Percentiles rank a stretch among this genome's conserved stretches.
Conservation (phyloP, 2,797 vertebrate species). For the Podarcis siculus region DNA sequence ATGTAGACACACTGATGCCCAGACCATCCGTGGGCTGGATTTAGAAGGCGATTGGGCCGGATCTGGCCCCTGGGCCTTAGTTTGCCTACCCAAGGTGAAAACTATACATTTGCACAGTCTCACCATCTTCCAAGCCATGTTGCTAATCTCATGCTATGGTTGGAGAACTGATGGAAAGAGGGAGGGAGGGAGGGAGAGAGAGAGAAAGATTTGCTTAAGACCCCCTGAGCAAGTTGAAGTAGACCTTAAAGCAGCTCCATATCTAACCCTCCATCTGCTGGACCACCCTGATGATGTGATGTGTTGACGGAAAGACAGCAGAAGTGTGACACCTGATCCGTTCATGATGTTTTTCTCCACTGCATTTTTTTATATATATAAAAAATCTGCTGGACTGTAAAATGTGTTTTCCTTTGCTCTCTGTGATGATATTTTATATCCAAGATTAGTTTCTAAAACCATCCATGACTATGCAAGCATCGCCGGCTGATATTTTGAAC, state of each 20-base stretch:
- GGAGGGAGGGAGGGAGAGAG: no score
- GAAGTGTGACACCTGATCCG: not conserved
- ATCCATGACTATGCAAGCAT: conserved; percentile 64
- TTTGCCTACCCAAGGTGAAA: no score
- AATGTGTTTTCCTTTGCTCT: conserved; percentile 53
- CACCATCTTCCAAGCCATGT: not conserved
- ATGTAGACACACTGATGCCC: no score
- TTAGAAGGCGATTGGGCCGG: no score
- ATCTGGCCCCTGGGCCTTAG: no score
- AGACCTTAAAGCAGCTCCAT: not conserved
- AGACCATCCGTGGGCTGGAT: no score
- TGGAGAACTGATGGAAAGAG: not conserved
- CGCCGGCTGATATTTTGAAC: conserved; percentile 62
- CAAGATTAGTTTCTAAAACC: conserved; percentile 66
- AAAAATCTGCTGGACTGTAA: conserved; percentile 42
- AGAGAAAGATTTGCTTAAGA: not conserved
- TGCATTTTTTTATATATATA: conserved; percentile 36
- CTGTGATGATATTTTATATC: conserved; percentile 60
- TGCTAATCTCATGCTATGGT: not conserved
- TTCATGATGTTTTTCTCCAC: not conserved
- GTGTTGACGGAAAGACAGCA: not conserved
- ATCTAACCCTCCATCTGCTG: not conserved
- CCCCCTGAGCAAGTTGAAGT: not conserved
- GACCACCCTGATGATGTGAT: not conserved
- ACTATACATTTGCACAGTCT: no score